Base-by-base conservation (phyloP, 2,797 vertebrate genomes). In the Poecilia velifera region DNA sequence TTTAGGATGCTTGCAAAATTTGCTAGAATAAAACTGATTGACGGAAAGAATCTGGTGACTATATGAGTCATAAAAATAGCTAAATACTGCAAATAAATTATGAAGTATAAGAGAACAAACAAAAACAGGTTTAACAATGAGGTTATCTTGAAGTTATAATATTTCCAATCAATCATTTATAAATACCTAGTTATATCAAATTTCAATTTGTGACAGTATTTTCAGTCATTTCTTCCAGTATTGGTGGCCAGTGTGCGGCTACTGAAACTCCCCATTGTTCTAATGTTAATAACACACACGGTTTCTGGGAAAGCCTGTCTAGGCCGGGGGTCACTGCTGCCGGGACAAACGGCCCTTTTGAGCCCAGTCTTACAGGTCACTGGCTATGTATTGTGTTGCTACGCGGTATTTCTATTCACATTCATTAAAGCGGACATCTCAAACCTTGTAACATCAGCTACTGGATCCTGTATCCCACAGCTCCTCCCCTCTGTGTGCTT, bases 351-450 rank as follows among this genome's bases (percentile, higher is more conserved):
- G 83, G 80, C 71, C 76, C 88, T 87, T 93, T 86, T 87, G 76
- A 91, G 83, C 77, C 82, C 80, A 86, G 79, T 91, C 91, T 92
- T 90, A 90, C 93, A 92, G 94, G 92, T 94, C 94, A 94, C 78
- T 90, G 88, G 84, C 57, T 83, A 86, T 79, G 78, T 51, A 89
- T 81, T 84, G 76, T 82, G 90, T 71, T 77, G 62, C 76, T 87
- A 79, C 14, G 78, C 74, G 76, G 31, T 74, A 18, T 76, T 76
- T 73, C 39, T 66, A 36, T 79, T 81, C 59, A 72, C 78, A 72
- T 84, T 74, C 78, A 62, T 91, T 46, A 76, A 82, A 90, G 80
- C 72, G 45, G 72, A 68, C 78, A 76, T 84, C 86, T 86, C 47
- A 79, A 82, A 91, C 88, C 41, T 72, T 74, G 36, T 78, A 79